Evolutionary conservation across 2,113 vertebrate species (phyloP), one percentile per base, ranked within the genome.

Genomic region (Rutilus rutilus): DNA sequence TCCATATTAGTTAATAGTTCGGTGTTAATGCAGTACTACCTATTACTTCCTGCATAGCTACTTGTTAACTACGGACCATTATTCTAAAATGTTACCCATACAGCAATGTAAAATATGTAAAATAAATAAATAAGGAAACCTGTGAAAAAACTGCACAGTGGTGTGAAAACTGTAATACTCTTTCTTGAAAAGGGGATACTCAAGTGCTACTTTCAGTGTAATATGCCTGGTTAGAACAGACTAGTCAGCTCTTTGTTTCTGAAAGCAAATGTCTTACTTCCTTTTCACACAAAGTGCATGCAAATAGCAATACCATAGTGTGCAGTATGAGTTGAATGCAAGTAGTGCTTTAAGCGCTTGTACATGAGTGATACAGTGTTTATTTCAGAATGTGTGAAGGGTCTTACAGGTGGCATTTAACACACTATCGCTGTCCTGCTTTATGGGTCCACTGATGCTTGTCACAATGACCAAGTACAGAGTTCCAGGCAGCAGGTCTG

Each of bases 351-450:
- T 59, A 21, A 59, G 21, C 23, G 21, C 19, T 73, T 73, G 36
- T 42, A n/a, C 36, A 2, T 6, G 21, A 39, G 10, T 42, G 12
- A 73, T 42, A 42, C 33, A 42, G 36, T 39, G 36, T 2, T 42
- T 71, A 9, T 11, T 39, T 47, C 30, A 8, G 15, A 10, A 39
- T 30, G n/a, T 65, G 59, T 77, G 25, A 69, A 1, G 60, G 9
- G 7, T 73, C 82, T 87, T 84, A 87, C 86, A 73, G 8, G 82
- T 87, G 54, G 86, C 86, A 52, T 84, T 87, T 23, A 21, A 17
- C 21, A 87, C 64, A 27, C 17, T 78, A n/a, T 78, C 65, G 10
- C 82, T 69, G 21, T 80, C 50, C 23, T 77, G 64, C 2, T 23
- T 19, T 25, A 74, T 21, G 36, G 65, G 54, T 74, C 86, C 86